These are phyloP conservation scores for Amphipoea lucens DNA, from an alignment of 2,888 invertebrate species.

Conservation along the genomic window DNA sequence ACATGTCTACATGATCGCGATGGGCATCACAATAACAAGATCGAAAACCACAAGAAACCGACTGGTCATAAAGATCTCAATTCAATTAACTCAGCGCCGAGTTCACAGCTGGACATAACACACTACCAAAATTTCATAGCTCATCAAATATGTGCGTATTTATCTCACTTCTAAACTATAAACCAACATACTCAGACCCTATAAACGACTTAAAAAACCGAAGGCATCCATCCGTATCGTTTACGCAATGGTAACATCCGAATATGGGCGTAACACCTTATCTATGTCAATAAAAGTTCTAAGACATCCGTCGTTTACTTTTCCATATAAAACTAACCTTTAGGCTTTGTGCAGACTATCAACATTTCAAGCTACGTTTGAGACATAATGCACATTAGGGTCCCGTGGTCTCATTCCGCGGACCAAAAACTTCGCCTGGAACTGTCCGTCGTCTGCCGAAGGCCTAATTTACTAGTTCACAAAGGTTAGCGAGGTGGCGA, in stretches of 20 bases:
- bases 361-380: conserved; percentile 16
- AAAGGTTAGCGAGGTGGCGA: conserved; percentile 67
- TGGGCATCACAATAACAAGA: conserved; percentile 46
- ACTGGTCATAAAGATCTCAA: conserved; percentile 4
- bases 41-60: conserved; percentile 13
- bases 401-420: conserved; percentile 3
- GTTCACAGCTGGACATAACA: conserved; percentile 22
- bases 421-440: conserved; percentile 17
- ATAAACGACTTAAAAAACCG: conserved; percentile 52
- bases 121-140: conserved; percentile 39
- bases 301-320: conserved; percentile 62
- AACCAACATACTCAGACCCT: conserved; percentile 35
- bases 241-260: conserved; percentile 57
- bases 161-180: conserved; percentile 50
- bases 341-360: conserved; percentile 28
- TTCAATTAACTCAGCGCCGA: conserved; percentile 10
- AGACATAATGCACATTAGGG: conserved; percentile 24
- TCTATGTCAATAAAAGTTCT: conserved; percentile 66
- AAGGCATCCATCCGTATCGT: conserved; percentile 53
- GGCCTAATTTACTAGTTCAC: conserved; percentile 44
- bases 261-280: conserved; percentile 63
- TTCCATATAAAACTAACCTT: conserved; percentile 60
- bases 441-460: conserved; percentile 43
- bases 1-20: conserved; percentile 46
- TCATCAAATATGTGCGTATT: conserved; percentile 50